phyloP scores from a whole-genome alignment of 1,140 invertebrate genomes.

The Drosophila mauritiana region DNA sequence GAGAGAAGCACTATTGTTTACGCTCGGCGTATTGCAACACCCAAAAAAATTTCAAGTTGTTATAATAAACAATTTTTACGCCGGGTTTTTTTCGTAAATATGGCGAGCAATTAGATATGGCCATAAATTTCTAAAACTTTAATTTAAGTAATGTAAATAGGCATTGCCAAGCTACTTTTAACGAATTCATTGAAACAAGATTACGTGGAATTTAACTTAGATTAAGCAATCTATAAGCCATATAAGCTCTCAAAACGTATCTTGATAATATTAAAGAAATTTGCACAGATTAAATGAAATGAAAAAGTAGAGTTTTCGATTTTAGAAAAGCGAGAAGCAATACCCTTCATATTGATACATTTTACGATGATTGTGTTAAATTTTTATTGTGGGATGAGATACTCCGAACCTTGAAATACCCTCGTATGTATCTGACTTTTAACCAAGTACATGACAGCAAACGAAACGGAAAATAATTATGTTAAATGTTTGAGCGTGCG shows the following conservation, averaged over 20 bases:
- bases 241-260: no score
- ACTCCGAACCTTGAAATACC: background rate
- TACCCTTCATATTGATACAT: no score
- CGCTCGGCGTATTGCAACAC: constrained; percentile 27
- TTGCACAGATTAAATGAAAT: background rate
- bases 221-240: no score
- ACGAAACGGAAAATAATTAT: constrained; percentile 15
- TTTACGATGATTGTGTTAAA: background rate
- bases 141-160: constrained; percentile 14
- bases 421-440: background rate
- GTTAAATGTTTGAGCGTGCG: constrained; percentile 15
- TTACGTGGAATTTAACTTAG: background rate
- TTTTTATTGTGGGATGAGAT: background rate
- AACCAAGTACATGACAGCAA: background rate
- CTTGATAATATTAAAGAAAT: background rate
- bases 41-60: constrained; percentile 6
- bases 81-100: background rate
- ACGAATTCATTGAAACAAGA: background rate
- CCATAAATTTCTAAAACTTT: constrained; percentile 3
- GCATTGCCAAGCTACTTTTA: no score
- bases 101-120: background rate
- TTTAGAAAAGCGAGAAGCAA: no score
- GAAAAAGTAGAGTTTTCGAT: no score
- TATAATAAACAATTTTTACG: constrained; percentile 28
- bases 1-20: constrained; percentile 14